phyloP scores from a whole-genome alignment of 2,888 invertebrate species.

The Sesamia inferens region DNA sequence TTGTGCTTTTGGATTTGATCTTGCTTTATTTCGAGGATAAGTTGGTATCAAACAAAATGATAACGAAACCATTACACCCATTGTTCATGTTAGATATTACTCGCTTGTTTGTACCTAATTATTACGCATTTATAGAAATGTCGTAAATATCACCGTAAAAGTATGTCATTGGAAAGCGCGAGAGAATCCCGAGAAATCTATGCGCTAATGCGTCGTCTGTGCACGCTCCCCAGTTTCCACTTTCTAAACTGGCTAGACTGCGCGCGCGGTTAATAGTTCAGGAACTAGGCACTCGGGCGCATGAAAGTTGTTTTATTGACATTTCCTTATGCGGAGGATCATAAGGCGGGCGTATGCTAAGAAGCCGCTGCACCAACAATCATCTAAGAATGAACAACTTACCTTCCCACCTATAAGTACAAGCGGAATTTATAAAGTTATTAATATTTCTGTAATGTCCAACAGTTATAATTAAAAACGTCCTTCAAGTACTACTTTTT shows the following conservation, averaged over 20 bases:
- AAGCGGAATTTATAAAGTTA: constrained; percentile 25
- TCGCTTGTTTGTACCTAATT: neutral
- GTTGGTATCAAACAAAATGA: neutral
- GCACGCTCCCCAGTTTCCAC: constrained; percentile 85
- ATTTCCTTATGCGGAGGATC: constrained; percentile 78
- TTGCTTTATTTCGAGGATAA: constrained; percentile 19
- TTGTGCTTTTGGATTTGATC: constrained; percentile 52
- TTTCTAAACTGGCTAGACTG: constrained; percentile 87
- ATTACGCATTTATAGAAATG: constrained; percentile 45
- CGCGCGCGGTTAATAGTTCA: constrained; percentile 83
- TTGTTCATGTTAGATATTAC: no score
- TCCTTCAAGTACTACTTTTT: constrained; percentile 58
- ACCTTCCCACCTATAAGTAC: constrained; percentile 1
- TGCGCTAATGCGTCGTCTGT: constrained; percentile 80
- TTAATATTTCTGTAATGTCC: constrained; percentile 44
- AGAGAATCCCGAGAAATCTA: constrained; percentile 89
- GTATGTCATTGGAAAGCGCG: constrained; percentile 89
- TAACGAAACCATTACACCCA: neutral
- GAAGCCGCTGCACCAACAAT: constrained; percentile 37
- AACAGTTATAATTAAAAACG: constrained; percentile 52
- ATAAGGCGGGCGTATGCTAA: constrained; percentile 51
- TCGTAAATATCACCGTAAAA: constrained; percentile 74
- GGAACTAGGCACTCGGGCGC: constrained; percentile 80
- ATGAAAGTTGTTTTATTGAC: constrained; percentile 85
- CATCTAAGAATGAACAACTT: constrained; percentile 41